A percentile compares a stretch with the other conserved stretches of the same genome.
Conservation (phyloP, 2,797 vertebrate genomes). For the Xiphophorus birchmanni region DNA sequence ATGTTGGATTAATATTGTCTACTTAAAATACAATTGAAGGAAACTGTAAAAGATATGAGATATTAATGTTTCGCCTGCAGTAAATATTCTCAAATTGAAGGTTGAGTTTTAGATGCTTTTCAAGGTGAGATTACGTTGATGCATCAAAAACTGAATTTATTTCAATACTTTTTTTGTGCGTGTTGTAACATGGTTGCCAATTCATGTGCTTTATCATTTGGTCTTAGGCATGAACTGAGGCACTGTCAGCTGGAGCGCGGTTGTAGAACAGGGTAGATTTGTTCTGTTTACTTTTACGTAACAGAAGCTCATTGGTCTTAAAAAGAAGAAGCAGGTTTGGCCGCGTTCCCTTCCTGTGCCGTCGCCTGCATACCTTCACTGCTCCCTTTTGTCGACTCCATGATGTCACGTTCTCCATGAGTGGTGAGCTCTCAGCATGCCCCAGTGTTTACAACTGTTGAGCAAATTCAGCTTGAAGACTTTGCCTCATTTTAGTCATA, state of each 20-base stretch:
- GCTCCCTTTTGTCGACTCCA: slow-evolving; percentile 10
- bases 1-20: neutral
- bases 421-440: neutral
- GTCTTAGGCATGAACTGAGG: neutral
- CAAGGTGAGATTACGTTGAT: too few species aligned
- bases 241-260: too few species aligned
- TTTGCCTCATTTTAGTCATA: neutral
- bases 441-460: neutral
- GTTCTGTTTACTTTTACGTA: neutral
- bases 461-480: neutral
- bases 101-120: neutral
- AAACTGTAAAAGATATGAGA: neutral
- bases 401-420: slow-evolving; percentile 49
- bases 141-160: neutral
- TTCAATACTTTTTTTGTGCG: neutral
- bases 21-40: neutral
- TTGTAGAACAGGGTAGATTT: neutral
- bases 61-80: neutral
- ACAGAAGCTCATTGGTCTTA: slow-evolving; percentile 20
- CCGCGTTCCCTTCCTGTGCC: neutral
- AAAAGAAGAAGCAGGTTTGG: slow-evolving; percentile 32
- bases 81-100: neutral
- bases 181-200: neutral
- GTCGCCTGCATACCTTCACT: slow-evolving; percentile 25
- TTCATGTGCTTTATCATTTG: neutral